Evolutionary conservation across 2,113 vertebrate genomes (phyloP).

Genomic region (Penelope pileata): DNA sequence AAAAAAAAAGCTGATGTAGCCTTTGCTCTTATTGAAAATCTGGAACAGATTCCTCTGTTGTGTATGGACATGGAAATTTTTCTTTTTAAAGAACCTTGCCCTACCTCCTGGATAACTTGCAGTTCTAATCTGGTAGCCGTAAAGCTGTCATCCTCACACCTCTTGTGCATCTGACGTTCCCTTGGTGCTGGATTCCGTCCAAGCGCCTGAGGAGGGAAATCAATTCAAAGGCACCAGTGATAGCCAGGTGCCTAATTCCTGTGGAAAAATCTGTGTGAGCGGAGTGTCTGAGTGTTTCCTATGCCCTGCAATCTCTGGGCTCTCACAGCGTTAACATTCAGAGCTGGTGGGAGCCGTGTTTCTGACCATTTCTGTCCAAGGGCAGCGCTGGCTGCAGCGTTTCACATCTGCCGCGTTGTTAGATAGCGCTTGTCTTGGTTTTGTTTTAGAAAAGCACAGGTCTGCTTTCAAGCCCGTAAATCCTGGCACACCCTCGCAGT

Average conservation of each 20-base stretch:
- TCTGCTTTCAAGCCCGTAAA: slow-evolving; percentile 7
- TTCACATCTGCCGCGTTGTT: neutral
- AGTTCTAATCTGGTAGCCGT: slow-evolving; percentile 42
- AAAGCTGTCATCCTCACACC: neutral
- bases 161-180: neutral
- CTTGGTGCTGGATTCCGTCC: neutral
- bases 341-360: neutral
- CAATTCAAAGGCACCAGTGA: neutral
- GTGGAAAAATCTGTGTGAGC: neutral
- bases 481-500: neutral
- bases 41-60: neutral
- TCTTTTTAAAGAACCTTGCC: neutral
- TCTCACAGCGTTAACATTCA: neutral
- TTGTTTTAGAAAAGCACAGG: neutral
- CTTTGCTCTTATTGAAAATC: neutral
- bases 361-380: neutral
- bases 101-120: neutral
- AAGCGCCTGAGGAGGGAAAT: neutral
- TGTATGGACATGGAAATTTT: neutral
- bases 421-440: neutral
- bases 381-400: neutral
- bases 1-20: neutral
- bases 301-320: neutral
- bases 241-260: neutral
- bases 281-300: neutral